A percentile compares a stretch with the other conserved stretches of the same genome.
These are phyloP conservation scores for Notechis scutatus DNA, from an alignment of 2,113 vertebrate genomes.

Conservation along the genomic window DNA sequence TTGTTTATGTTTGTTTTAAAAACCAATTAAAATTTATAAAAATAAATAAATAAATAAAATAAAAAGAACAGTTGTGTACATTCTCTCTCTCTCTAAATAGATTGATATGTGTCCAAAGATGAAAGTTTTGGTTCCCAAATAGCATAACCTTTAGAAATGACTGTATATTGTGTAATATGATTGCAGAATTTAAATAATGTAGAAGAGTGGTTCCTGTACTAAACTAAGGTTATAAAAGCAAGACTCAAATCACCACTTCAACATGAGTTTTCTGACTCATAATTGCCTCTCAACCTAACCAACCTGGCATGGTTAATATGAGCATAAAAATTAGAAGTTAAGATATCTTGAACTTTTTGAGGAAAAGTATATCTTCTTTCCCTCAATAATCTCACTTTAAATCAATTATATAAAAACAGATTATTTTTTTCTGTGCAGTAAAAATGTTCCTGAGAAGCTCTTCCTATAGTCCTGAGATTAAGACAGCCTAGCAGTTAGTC, in stretches of 20 bases:
- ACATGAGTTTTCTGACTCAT: background rate
- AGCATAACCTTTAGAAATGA: background rate
- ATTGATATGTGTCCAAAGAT: background rate
- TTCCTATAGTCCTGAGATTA: background rate
- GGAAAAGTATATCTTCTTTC: background rate
- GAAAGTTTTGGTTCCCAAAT: background rate
- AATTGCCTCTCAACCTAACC: background rate
- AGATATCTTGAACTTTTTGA: background rate
- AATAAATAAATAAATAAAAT: no score
- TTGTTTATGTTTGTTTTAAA: no score
- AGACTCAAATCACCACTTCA: background rate
- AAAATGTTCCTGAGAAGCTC: background rate
- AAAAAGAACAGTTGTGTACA: background rate
- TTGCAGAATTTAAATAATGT: background rate
- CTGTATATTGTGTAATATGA: background rate
- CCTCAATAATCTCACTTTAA: background rate
- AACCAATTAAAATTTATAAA: no score
- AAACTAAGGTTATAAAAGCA: background rate
- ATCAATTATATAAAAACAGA: background rate
- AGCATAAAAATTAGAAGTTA: background rate
- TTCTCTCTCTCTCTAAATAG: background rate
- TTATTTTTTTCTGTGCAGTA: background rate
- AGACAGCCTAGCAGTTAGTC: background rate
- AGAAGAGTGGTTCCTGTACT: background rate
- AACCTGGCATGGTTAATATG: background rate